Base-by-base conservation (phyloP, 2,113 vertebrate genomes). In the Paratilapia polleni region DNA sequence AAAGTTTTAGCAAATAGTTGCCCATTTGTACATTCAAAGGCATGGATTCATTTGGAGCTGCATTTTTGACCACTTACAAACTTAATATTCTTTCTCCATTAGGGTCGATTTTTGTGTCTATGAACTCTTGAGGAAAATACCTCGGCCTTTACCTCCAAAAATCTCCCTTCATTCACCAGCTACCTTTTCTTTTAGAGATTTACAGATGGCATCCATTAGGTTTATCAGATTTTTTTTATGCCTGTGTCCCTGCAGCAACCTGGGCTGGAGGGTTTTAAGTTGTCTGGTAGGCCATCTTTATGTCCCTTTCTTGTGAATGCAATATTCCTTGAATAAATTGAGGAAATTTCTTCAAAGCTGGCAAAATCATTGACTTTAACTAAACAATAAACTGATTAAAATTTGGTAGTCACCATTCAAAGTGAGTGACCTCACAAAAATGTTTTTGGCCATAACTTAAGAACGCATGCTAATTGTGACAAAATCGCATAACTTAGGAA, bases 401-500 rank as follows among this genome's bases (percentile, higher is more conserved):
- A 38, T 63, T 22, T 0, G 59, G 34, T 7, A 5, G 34, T 36
- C 6, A 36, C 34, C 6, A 36, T 36, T 36, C 34, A 36, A 36
- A 36, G 28, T 7, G 36, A 36, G 36, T 7, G 36, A 6, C 38
- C 38, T 41, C 9, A 41, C 8, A 41, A 41, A 41, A 41, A 41
- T 10, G 9, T 41, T 41, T 41, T 41, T 41, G 2, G 38, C 1
- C 9, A 11, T 11, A 10, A 41, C 62, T 64, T 24, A 15, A 64
- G 41, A 6, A 22, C 41, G 22, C 0, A 41, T 66, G 20, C 36
- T 66, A 24, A 24, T 1, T 66, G 13, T 66, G 0, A 24, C 24
- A n/a, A 41, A 5, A 8, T 41, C 20, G 1, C 38, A 43, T 43
- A 15, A 24, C 38, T 22, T 24, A 0, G 1, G 8, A 66, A 26